Evolutionary conservation across 2,888 invertebrate genomes (phyloP), one percentile per base, ranked within the genome.

Genomic region (Xanthorhoe designata): DNA sequence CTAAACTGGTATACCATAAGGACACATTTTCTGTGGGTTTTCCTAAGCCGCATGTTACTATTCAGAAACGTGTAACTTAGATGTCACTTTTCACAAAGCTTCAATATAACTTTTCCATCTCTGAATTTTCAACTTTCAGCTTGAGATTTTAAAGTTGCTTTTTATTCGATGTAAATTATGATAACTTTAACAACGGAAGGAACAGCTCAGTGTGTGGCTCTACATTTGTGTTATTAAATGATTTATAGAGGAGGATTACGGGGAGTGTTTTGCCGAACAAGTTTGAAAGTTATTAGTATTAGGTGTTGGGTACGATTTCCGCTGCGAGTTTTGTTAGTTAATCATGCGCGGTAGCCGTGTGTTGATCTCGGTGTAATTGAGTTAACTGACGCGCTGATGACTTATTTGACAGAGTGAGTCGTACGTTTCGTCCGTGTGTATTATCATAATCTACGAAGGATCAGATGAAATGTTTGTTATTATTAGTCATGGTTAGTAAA

Each of bases 151-250:
- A 85, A 71, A 75, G 82, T 71, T 66, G 67, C 53, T 61, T 80
- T 82, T 80, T 42, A 73, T 73, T 71, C 73, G 68, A 13, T 29
- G 47, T 42, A 10, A 50, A 32, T 73, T 72, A 79, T 81, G 79
- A 78, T 84, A 86, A 85, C 80, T 85, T 80, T 68, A 76, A 82
- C 78, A 84, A 86, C 91, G 93, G 92, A 92, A 92, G 92, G 89
- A 90, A 88, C 82, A 87, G 90, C 91, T 90, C 88, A 88, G 90
- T 89, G 91, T 91, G 92, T 90, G 91, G 90, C 90, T 91, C 85
- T 89, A 88, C 90, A 88, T 91, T 92, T 90, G 90, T 91, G 92
- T 92, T 92, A 93, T 92, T 92, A 92, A 92, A 92, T 92, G 93
- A 92, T 93, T 93, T 92, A 93, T 93, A 90, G 87, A 86, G 83